Conservation (phyloP, 2,797 vertebrate genomes). For the Xiphorhynchus erythropygius region DNA sequence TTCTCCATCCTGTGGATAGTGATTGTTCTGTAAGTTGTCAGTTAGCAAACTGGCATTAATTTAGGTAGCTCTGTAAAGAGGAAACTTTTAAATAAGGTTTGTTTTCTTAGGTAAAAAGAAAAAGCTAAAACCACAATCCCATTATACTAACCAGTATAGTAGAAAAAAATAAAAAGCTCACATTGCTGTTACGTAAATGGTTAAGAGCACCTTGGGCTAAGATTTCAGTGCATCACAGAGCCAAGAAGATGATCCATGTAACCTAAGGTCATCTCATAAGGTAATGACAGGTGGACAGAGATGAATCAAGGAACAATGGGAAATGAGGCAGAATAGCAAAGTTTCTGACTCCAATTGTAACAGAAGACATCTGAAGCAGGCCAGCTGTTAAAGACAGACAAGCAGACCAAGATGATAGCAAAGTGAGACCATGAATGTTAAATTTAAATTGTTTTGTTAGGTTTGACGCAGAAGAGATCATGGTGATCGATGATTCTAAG, state of each 20-base stretch:
- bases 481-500: background rate
- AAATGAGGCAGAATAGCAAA: background rate
- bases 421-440: background rate
- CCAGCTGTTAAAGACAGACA: background rate
- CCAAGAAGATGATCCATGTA: background rate
- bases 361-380: background rate
- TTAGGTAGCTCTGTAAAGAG: background rate
- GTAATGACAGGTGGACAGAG: background rate
- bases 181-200: accelerated
- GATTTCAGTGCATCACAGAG: background rate
- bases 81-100: background rate
- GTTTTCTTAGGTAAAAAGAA: background rate
- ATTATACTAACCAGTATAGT: background rate
- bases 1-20: background rate
- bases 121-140: background rate
- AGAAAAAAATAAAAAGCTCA: background rate
- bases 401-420: background rate
- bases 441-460: background rate
- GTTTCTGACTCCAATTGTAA: background rate
- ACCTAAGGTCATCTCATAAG: background rate
- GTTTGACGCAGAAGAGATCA: background rate
- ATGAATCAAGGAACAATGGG: background rate
- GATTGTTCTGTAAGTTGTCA: background rate
- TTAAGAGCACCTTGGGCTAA: background rate
- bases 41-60: background rate